These are phyloP conservation scores for Syritta pipiens DNA, from an alignment of 2,888 invertebrate genomes.

Conservation along the genomic window DNA sequence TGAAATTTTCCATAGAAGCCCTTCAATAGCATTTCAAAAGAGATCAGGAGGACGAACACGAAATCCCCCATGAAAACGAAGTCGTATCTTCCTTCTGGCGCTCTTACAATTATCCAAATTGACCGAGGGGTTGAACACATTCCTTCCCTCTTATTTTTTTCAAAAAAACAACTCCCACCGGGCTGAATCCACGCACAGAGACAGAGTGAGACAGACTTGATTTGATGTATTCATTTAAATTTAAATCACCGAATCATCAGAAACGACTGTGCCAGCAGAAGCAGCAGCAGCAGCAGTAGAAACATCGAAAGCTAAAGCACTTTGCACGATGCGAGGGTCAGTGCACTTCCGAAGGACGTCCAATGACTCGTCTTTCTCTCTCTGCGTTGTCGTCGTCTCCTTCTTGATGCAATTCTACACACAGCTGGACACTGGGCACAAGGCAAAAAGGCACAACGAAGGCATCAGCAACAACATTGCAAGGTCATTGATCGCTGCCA, in stretches of 20 bases:
- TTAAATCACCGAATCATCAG: conserved; percentile 64
- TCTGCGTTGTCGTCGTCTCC: conserved; percentile 8
- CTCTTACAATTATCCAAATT: conserved; percentile 52
- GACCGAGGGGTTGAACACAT: conserved; percentile 19
- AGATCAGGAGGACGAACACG: background rate
- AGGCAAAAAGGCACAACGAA: no score
- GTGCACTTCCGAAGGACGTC: conserved; percentile 66
- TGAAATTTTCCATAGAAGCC: no score
- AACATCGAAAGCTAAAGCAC: conserved; percentile 14
- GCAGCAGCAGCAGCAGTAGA: background rate
- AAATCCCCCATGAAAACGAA: background rate
- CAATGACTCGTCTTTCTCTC: conserved; percentile 56
- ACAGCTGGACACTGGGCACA: conserved; percentile 53
- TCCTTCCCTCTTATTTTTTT: background rate
- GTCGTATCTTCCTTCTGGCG: conserved; percentile 34
- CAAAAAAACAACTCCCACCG: background rate
- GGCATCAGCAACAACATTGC: conserved; percentile 18
- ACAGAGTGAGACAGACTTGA: conserved; percentile 39
- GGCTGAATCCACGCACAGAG: background rate
- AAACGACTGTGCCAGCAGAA: conserved; percentile 19
- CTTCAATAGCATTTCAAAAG: no score
- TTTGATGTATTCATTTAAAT: conserved; percentile 67
- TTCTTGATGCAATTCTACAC: conserved; percentile 48
- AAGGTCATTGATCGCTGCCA: conserved; percentile 56
- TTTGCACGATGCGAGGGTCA: conserved; percentile 52